phyloP scores from a whole-genome alignment of 2,888 invertebrate genomes.

The Dromius quadrimaculatus region DNA sequence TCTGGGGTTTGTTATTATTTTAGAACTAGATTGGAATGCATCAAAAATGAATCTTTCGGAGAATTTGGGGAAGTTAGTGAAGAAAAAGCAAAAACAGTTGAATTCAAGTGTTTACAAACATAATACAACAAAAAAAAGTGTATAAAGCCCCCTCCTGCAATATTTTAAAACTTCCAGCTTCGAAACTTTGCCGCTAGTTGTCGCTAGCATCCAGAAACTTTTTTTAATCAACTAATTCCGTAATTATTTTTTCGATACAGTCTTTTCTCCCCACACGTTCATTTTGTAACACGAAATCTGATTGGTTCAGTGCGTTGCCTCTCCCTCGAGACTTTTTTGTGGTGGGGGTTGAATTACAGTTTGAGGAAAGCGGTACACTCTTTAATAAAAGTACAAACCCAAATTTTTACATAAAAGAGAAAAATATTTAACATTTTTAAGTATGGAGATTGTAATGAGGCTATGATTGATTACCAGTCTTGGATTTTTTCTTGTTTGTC shows the following conservation, averaged over 20 bases:
- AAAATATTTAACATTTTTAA: conserved; percentile 38
- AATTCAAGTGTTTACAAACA: conserved; percentile 35
- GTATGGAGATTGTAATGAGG: conserved; percentile 22
- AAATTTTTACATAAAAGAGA: conserved; percentile 15
- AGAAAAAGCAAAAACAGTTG: conserved; percentile 7
- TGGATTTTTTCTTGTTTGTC: conserved; percentile 43
- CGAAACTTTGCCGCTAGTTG: conserved; percentile 39
- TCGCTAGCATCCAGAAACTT: conserved; percentile 42
- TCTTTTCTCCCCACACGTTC: conserved; percentile 47
- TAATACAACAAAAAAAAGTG: conserved; percentile 31
- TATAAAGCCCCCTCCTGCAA: conserved; percentile 3
- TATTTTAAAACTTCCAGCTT: conserved; percentile 38
- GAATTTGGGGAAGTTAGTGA: not conserved
- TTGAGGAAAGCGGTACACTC: conserved; percentile 45
- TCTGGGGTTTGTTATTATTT: conserved; percentile 27
- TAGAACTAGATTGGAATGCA: conserved; percentile 19
- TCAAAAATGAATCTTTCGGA: conserved; percentile 1
- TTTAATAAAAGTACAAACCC: conserved; percentile 6
- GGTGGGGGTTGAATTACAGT: conserved; percentile 49
- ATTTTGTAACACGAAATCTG: conserved; percentile 41
- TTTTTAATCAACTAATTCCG: conserved; percentile 50
- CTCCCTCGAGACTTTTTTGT: conserved; percentile 39
- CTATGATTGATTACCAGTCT: conserved; percentile 33
- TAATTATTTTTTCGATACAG: conserved; percentile 50
- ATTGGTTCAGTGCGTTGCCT: conserved; percentile 46